Evolutionary conservation across 2,113 vertebrate species (phyloP), one percentile per base, ranked within the genome.

Genomic region (Hippopotamus amphibius): DNA sequence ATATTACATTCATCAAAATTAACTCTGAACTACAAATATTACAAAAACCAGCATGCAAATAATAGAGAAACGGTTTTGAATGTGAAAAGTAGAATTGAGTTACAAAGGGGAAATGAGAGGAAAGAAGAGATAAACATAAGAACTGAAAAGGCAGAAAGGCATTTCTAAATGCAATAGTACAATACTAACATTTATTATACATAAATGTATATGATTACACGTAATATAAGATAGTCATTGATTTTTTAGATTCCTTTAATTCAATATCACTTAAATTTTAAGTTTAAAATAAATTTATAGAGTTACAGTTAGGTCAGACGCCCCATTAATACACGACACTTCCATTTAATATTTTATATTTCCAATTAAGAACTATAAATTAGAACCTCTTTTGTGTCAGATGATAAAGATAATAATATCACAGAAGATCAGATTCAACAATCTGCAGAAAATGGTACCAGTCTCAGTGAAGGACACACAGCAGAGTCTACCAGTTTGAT

Each of bases 1-100:
- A 95, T 66, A 90, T 79, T 92, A 24, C 14, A 88, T 30, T 15
- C 14, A 5, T 95, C 80, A 93, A 98, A 89, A 96, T 95, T 72
- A 41, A 0, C 22, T 28, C 53, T 80, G 53, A 16, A 41, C 53
- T 80, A 48, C 24, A 88, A 91, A 86, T 19, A 80, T 85, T 68
- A 28, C 14, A 83, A 95, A 85, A 21, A 2, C 1, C 17, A 82
- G 37, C 72, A 79, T 66, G 59, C 12, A 97, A 61, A 8, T 13
- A 82, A 71, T 41, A 57, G 21, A 97, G 59, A 97, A 88, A 37
- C 1, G 0, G 15, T 50, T 7, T 12, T 79, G 13, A 30, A 76
- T 68, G 3, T 72, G 37, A 46, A 57, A 53, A 77, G 0, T 11
- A 7, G 2, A 13, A 46, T 0, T 2, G 13, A 55, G 1, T 0